These are phyloP conservation scores for Dastarcus helophoroides DNA, from an alignment of 2,888 invertebrate genomes.

Conservation along the genomic window DNA sequence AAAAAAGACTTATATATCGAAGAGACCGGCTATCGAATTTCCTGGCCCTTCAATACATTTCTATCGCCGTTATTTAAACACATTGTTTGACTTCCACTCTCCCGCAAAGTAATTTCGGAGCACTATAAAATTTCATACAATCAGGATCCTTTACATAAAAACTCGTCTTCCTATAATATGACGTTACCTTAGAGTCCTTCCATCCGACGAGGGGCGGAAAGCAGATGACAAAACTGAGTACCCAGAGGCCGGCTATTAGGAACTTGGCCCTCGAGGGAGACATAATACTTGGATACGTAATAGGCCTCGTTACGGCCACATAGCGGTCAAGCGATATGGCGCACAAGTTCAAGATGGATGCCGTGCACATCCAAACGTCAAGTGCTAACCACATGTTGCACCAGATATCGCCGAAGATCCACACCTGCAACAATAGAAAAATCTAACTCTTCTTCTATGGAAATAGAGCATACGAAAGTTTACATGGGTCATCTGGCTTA, in stretches of 20 bases:
- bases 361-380: constrained; percentile 98
- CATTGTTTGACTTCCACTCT: no score
- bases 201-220: constrained; percentile 92
- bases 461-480: no score
- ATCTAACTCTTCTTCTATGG: no score
- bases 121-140: no score
- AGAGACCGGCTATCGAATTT: no score
- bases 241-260: constrained; percentile 87
- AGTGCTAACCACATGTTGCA: constrained; percentile 94
- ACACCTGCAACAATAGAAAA: constrained; percentile 59
- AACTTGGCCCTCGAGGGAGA: constrained; percentile 73
- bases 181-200: constrained; percentile 69
- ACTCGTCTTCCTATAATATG: no score
- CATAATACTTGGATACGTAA: constrained; percentile 90
- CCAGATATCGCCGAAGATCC: constrained; percentile 95
- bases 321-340: constrained; percentile 92
- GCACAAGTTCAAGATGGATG: constrained; percentile 90
- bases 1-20: no score
- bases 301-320: constrained; percentile 92
- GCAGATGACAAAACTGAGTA: constrained; percentile 90
- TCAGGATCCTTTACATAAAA: no score
- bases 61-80: no score
- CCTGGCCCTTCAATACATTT: no score
- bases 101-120: no score
- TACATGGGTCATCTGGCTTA: no score